These are phyloP conservation scores for Misgurnus anguillicaudatus DNA, from an alignment of 2,113 vertebrate genomes.

Conservation along the genomic window DNA sequence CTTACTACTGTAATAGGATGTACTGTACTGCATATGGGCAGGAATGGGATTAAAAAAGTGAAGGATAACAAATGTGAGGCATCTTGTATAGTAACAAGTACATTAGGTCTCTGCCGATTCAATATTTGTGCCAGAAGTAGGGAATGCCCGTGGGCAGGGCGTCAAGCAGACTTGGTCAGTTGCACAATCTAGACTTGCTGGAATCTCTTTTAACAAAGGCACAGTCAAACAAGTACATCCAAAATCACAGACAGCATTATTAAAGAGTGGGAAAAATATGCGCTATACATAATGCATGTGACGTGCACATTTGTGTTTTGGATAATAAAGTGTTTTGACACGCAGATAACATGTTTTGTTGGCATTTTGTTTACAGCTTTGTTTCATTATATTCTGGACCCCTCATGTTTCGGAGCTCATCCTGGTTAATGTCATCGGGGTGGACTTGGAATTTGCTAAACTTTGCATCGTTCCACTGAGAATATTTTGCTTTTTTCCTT, in stretches of 20 bases:
- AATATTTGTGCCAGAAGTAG: conserved; percentile 7
- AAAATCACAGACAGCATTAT: neutral
- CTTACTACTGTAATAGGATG: no score
- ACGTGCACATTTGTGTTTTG: neutral
- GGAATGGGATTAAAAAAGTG: no score
- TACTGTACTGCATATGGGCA: no score
- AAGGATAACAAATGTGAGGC: neutral
- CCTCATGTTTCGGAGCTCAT: conserved; percentile 93
- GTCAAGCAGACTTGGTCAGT: conserved; percentile 16
- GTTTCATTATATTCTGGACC: conserved; percentile 96
- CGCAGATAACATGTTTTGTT: neutral
- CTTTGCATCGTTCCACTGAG: conserved; percentile 89
- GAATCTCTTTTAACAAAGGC: conserved; percentile 5
- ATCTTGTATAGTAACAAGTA: conserved; percentile 56
- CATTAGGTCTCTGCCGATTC: conserved; percentile 44
- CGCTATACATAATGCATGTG: neutral
- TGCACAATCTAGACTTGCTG: neutral
- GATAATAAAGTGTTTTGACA: neutral
- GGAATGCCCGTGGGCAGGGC: conserved; percentile 1
- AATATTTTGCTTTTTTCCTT: conserved; percentile 96
- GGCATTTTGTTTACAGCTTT: conserved; percentile 78
- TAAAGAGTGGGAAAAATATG: neutral
- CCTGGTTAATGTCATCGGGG: conserved; percentile 91
- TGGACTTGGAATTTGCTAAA: conserved; percentile 88
- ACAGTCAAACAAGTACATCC: conserved; percentile 20